Evolutionary conservation across 2,888 invertebrate species (phyloP), one percentile per base, ranked within the genome.

Genomic region (Brachylomia viminalis): DNA sequence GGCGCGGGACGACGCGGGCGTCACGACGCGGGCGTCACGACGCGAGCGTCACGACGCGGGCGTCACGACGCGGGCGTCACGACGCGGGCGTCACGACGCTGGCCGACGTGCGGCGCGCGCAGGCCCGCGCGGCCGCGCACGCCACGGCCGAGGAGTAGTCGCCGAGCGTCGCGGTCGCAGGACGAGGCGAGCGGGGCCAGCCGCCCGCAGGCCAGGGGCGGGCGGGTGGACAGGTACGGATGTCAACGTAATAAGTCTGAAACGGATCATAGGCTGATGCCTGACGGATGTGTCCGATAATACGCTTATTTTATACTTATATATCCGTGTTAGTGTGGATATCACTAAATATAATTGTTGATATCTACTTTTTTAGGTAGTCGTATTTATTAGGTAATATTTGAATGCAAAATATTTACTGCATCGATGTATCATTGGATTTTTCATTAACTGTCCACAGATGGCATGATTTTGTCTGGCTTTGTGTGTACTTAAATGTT

Each of bases 251-350:
- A 92, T 92, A 95, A 95, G 95, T 96, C 96, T 96, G 95, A 95
- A 92, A 93, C 92, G 96, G 95, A 95, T 93, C 94, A 94, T 88
- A 91, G 95, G 93, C 95, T 92, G 87, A 89, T 91, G 93, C 93
- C 94, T 88, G 90, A 94, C 92, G 94, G 94, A 94, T 92, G 92
- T 92, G 94, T 96, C 96, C 96, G 95, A 93, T 92, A 93, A 95
- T 96, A 96, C 96, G 96, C 96, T 96, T 96, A 96, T 96, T 96
- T 95, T 95, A 94, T 95, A 95, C 92, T 92, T 92, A 93, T 92
- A 94, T 95, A 95, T 94, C 94, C 94, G 92, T 94, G 93, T 95
- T 95, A 94, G 94, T 92, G 92, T 94, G 92, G 94, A 91, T 94
- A 93, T 93, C 92, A 92, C 91, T 91, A 92, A 92, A 91, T 92